Percentiles rank a stretch among this genome's conserved stretches.
Conservation (phyloP, 2,113 vertebrate genomes). For the Bubo bubo region DNA sequence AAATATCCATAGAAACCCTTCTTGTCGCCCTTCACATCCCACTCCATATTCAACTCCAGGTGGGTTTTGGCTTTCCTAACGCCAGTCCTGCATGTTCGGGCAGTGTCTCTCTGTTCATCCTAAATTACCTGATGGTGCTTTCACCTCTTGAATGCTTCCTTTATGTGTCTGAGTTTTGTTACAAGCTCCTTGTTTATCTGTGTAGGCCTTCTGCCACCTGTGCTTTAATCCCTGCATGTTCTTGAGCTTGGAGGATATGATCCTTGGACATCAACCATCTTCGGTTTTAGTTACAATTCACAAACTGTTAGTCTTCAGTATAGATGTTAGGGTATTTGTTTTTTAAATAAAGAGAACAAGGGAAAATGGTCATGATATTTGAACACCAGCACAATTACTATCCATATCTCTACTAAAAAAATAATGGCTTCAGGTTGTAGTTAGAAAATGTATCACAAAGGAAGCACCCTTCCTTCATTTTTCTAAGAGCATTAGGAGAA, state of each 20-base stretch:
- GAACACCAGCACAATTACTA: neutral
- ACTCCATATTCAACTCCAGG: neutral
- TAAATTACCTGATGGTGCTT: neutral
- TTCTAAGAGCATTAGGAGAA: neutral
- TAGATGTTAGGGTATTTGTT: neutral
- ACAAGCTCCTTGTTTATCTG: neutral
- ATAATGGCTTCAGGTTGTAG: neutral
- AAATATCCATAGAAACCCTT: neutral
- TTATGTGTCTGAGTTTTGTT: neutral
- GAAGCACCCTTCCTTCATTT: neutral
- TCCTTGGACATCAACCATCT: neutral
- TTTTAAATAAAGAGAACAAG: neutral
- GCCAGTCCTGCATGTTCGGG: rapidly evolving
- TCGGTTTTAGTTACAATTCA: neutral
- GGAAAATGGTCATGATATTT: neutral
- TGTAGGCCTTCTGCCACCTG: neutral
- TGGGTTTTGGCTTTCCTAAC: neutral
- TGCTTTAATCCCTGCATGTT: neutral
- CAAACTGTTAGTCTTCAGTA: neutral
- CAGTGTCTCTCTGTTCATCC: neutral
- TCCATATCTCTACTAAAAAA: neutral
- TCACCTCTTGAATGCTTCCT: neutral
- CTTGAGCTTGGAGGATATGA: neutral
- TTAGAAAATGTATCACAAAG: neutral
- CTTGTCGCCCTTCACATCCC: neutral